A percentile compares a stretch with the other conserved stretches of the same genome.
Conservation (phyloP, 2,113 vertebrate species). For the Chunga burmeisteri region DNA sequence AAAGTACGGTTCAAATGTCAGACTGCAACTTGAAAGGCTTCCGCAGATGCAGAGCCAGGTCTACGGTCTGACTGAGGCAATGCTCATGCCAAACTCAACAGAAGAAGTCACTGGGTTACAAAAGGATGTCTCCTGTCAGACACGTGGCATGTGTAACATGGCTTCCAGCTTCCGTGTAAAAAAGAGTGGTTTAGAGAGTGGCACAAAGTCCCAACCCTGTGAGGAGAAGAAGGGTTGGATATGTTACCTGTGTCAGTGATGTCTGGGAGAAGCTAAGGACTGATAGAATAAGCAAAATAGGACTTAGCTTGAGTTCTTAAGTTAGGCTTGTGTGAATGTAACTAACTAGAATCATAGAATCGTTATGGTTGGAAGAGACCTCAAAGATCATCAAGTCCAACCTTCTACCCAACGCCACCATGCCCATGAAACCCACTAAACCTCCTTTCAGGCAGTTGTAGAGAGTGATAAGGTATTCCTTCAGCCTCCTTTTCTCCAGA, state of each 20-base stretch:
- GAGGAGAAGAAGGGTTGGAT: not conserved
- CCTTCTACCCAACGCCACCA: too few relatives aligned
- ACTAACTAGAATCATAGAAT: not conserved
- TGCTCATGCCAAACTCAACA: not conserved
- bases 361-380: too few relatives aligned
- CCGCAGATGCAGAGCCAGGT: not conserved
- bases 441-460: too few relatives aligned
- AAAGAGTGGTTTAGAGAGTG: not conserved
- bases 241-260: not conserved
- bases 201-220: not conserved
- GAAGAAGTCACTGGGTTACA: not conserved
- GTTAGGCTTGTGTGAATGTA: not conserved
- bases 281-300: not conserved
- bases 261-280: not conserved
- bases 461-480: too few relatives aligned
- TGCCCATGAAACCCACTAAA: too few relatives aligned
- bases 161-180: not conserved
- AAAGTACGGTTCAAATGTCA: not conserved
- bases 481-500: too few relatives aligned
- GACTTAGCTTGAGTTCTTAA: not conserved
- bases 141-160: accelerated
- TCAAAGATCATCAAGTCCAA: too few relatives aligned
- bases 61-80: not conserved
- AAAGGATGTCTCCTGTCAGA: not conserved
- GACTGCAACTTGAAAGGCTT: not conserved